Base-by-base conservation (phyloP, 1,140 invertebrate genomes). In the Cyrtorhinus lividipennis region DNA sequence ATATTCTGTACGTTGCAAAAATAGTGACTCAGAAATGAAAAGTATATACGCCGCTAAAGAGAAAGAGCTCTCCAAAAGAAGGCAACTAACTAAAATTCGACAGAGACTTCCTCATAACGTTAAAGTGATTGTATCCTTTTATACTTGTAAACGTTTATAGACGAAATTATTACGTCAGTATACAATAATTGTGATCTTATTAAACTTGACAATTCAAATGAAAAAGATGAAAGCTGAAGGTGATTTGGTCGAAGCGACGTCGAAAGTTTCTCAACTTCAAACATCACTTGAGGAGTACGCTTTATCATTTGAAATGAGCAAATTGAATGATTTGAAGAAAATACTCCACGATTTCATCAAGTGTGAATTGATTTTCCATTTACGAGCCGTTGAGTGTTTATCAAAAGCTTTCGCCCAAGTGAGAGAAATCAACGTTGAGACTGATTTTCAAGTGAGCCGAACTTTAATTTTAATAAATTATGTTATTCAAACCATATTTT, bases 291-390 rank as follows among this genome's bases (percentile, higher is more conserved):
- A 30, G 8, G 58, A 59, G n/a, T 12, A 30, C 24, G 24, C 58
- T 2, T 15, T 27, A 23, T 25, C 58, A 30, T 59, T 59, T 18
- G 58, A 59, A 30, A 59, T 8, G 3, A 30, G 27, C n/a, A 59
- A 59, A 23, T 8, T 59, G 1, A 30, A 1, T 26, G 58, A 59
- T 26, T 30, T 59, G 3, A 59, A 59, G 27, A 59, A 3, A 8
- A 24, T 18, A 1, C 26, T 59, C 18, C n/a, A 26, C 24, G n/a
- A 30, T 30, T 59, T 59, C 58, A 13, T 59, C 24, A 59, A 59
- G 38, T n/a, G 24, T 13, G 58, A 59, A 23, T 26, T 59, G 3
- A n/a, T 26, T 26, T 59, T 59, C 27, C 58, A 59, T 30, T n/a
- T 59, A 13, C 25, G 24, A 13, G 27, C 25, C 1, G 58, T 59